Percentiles rank a stretch among this genome's conserved stretches.
Conservation (phyloP, 2,797 vertebrate genomes). For the Liasis olivaceus region DNA sequence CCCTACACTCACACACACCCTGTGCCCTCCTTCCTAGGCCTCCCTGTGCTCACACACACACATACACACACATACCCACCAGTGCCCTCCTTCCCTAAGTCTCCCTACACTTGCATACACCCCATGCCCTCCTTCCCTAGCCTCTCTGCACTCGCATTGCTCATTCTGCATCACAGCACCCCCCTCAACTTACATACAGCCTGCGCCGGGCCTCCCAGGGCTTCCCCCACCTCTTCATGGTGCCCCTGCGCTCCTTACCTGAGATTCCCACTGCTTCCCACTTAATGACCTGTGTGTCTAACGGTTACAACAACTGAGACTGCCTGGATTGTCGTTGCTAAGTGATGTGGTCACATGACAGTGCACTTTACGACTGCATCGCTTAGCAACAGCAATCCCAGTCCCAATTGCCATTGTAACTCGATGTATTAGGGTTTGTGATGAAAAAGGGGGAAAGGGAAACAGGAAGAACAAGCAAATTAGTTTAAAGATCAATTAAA, state of each 20-base stretch:
- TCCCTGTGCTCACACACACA: background rate
- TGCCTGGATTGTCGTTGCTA: background rate
- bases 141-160: background rate
- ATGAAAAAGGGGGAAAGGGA: background rate
- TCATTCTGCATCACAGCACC: background rate
- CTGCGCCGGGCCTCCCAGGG: background rate
- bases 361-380: background rate
- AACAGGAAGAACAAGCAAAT: background rate
- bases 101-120: background rate
- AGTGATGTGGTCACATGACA: background rate
- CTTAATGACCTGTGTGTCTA: background rate
- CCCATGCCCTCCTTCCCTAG: background rate
- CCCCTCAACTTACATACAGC: background rate
- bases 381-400: background rate
- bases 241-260: background rate
- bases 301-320: background rate
- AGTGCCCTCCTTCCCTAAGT: background rate
- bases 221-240: background rate
- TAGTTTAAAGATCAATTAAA: background rate
- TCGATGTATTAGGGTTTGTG: background rate
- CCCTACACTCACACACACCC: background rate
- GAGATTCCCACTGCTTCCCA: background rate
- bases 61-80: background rate
- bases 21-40: background rate
- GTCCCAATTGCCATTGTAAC: background rate